Evolutionary conservation across 2,113 vertebrate genomes (phyloP).

Genomic region (Eudyptes chrysolophus): DNA sequence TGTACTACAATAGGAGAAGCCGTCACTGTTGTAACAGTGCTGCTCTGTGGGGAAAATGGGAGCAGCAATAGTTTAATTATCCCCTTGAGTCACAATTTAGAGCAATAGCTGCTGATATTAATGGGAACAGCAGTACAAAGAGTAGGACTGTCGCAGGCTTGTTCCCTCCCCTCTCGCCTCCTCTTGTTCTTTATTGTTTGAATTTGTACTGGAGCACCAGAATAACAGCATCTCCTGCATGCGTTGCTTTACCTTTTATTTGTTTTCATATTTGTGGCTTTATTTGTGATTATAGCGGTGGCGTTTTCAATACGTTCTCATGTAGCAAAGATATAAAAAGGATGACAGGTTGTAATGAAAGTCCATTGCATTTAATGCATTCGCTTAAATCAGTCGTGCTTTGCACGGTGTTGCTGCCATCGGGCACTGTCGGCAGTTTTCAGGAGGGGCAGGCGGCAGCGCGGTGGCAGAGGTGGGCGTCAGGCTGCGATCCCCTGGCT

Average conservation of each 20-base stretch:
- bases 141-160: neutral
- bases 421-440: accelerated
- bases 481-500: accelerated
- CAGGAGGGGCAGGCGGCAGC: accelerated
- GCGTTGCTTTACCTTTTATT: neutral
- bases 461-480: neutral
- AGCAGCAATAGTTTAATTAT: slow-evolving; percentile 23
- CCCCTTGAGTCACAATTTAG: neutral
- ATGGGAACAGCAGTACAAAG: neutral
- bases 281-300: neutral
- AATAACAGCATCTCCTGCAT: neutral
- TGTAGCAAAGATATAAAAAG: neutral
- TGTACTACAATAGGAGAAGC: neutral
- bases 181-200: neutral
- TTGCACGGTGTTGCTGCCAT: neutral
- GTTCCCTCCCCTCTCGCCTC: neutral
- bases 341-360: neutral
- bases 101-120: neutral
- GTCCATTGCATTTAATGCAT: accelerated
- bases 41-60: neutral
- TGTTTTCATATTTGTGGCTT: neutral
- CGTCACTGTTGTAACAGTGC: neutral
- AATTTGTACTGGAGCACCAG: neutral
- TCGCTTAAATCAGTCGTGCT: accelerated
- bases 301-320: neutral